phyloP scores from a whole-genome alignment of 1,140 invertebrate genomes.

The Zaprionus nigranus region DNA sequence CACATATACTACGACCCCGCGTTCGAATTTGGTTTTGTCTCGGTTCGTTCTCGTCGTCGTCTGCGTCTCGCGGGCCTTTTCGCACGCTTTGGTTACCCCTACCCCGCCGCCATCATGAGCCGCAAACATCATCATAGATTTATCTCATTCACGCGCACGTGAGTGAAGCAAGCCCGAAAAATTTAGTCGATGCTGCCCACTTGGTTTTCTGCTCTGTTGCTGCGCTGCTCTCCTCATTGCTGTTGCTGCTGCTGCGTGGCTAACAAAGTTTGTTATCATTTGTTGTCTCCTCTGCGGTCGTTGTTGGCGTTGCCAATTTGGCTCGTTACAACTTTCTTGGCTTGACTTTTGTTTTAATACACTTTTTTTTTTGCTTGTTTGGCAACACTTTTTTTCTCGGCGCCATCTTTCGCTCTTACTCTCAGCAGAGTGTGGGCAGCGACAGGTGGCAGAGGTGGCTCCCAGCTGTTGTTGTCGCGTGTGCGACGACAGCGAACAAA shows the following conservation, averaged over 20 bases:
- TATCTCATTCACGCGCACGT: conserved; percentile 80
- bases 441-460: neutral
- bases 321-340: conserved; percentile 65
- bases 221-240: neutral
- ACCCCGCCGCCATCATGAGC: conserved; percentile 31
- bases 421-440: conserved; percentile 6
- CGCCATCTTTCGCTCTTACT: conserved; percentile 38
- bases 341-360: conserved; percentile 54
- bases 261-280: conserved; percentile 63
- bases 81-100: conserved; percentile 47
- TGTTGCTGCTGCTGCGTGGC: neutral
- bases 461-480: conserved; percentile 44
- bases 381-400: neutral
- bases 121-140: conserved; percentile 78
- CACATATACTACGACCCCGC: conserved; percentile 6
- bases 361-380: conserved; percentile 17
- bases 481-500: conserved; percentile 11
- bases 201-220: conserved; percentile 20
- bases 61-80: conserved; percentile 53
- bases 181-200: conserved; percentile 65
- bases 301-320: conserved; percentile 58
- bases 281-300: conserved; percentile 37
- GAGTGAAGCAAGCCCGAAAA: conserved; percentile 62
- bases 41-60: conserved; percentile 30
- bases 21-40: conserved; percentile 47